Base-by-base conservation (phyloP, 2,113 vertebrate species). In the Chamaetylas fuelleborni region DNA sequence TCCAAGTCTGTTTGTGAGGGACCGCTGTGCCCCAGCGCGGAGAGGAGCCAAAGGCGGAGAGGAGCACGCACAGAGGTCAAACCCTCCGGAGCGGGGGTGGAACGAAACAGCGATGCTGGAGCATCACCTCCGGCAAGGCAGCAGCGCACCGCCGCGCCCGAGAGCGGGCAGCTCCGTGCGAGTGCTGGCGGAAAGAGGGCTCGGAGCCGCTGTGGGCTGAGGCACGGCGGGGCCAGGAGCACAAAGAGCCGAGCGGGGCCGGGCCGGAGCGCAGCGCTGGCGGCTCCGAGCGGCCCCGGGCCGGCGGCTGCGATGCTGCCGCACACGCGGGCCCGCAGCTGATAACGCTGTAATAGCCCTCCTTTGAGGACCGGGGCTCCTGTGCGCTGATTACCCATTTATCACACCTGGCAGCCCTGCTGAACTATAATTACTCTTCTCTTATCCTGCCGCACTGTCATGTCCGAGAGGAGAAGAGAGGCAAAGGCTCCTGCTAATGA, bases 361-460 rank as follows among this genome's bases (percentile, higher is more conserved):
- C 98, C 99, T 99, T 99, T 99, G 99, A 99, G 99, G 98, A 98
- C 98, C 91, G 96, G 98, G 98, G 98, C 98, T 99, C 98, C 98
- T 96, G 98, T 97, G 98, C 97, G 98, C 99, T 99, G 99, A 99
- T 99, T 99, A 99, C 99, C 99, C 99, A 99, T 99, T 99, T 99
- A 99, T 99, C 99, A 99, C 99, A 99, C 99, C 99, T 99, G 99
- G 99, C 99, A 99, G 99, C 98, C 98, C 98, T 98, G 98, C 98
- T 98, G 98, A 99, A 99, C 99, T 98, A 99, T 99, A 99, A 99
- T 99, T 99, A 99, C 99, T 99, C 99, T 99, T 99, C 98, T 98
- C 99, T 99, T 99, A 99, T 99, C 99, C 99, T 96, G 97, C 98
- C 70, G 95, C 97, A 98, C 99, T 99, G 99, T 99, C 99, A 99